Conservation (phyloP, 2,888 invertebrate genomes). For the Allygus modestus region DNA sequence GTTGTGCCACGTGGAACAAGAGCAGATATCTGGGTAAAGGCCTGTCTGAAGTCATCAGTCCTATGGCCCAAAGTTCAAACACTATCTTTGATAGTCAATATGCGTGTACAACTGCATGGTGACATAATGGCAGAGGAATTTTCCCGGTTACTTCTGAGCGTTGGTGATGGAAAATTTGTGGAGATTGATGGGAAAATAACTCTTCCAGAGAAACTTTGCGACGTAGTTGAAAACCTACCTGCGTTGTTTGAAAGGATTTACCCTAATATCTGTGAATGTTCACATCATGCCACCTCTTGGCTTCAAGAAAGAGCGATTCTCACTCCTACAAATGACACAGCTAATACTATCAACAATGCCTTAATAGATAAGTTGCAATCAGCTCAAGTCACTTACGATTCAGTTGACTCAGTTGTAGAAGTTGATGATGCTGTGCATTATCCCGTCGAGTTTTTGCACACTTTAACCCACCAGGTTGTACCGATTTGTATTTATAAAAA, state of each 20-base stretch:
- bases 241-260: conserved; percentile 5
- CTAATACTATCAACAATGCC: conserved; percentile 46
- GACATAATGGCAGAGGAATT: not conserved
- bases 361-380: not conserved
- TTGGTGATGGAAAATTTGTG: conserved; percentile 7
- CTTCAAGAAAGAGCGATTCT: conserved; percentile 36
- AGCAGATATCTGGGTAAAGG: conserved; percentile 29
- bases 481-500: too few species aligned
- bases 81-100: not conserved
- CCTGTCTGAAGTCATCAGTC: not conserved
- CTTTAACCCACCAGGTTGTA: not conserved
- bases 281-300: conserved; percentile 15
- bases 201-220: not conserved
- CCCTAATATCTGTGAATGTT: not conserved
- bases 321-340: conserved; percentile 2
- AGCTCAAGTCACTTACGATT: too few species aligned
- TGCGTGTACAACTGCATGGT: conserved; percentile 21
- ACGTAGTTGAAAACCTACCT: not conserved
- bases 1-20: conserved; percentile 20
- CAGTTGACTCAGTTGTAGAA: too few species aligned
- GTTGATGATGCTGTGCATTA: too few species aligned
- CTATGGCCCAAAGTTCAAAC: not conserved
- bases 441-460: too few species aligned
- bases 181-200: conserved; percentile 2
- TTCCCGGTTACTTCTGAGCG: not conserved